These are phyloP conservation scores for Eupelmus urozonus DNA, from an alignment of 2,888 invertebrate genomes.

Conservation along the genomic window DNA sequence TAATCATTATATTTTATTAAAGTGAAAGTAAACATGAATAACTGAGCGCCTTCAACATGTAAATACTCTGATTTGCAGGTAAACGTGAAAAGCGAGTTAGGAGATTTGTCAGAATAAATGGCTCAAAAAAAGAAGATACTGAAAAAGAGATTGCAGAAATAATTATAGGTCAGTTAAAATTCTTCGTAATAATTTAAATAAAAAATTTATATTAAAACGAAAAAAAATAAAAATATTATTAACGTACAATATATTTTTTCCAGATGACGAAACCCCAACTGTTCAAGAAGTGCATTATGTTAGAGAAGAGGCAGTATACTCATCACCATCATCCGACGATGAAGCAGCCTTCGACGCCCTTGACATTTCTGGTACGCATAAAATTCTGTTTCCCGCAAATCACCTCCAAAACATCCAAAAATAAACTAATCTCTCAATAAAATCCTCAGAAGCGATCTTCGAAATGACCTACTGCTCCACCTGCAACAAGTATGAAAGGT, in stretches of 20 bases:
- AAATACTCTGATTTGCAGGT: constrained; percentile 32
- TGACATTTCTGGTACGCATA: constrained; percentile 28
- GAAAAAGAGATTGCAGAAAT: constrained; percentile 29
- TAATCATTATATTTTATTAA: too few relatives aligned
- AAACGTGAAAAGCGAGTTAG: background rate
- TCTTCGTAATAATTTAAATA: background rate
- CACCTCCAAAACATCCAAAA: too few relatives aligned
- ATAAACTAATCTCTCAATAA: background rate
- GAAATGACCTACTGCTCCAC: constrained; percentile 31
- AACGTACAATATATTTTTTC: constrained; percentile 10
- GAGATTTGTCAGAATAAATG: constrained; percentile 10
- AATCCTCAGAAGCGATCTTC: constrained; percentile 3
- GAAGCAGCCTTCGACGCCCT: constrained; percentile 2
- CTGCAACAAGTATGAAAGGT: constrained; percentile 5
- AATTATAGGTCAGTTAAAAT: constrained; percentile 35
- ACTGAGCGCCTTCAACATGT: background rate
- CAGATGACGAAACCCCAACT: constrained; percentile 23
- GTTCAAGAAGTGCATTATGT: constrained; percentile 45
- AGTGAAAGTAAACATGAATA: too few relatives aligned
- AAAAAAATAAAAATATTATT: background rate
- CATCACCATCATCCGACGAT: background rate
- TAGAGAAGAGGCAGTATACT: constrained; percentile 4
- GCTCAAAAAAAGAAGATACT: background rate
- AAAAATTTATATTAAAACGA: background rate
- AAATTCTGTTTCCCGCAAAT: too few relatives aligned